Conservation (phyloP, 2,888 invertebrate genomes). For the Lepidocyrtoides sp. region DNA sequence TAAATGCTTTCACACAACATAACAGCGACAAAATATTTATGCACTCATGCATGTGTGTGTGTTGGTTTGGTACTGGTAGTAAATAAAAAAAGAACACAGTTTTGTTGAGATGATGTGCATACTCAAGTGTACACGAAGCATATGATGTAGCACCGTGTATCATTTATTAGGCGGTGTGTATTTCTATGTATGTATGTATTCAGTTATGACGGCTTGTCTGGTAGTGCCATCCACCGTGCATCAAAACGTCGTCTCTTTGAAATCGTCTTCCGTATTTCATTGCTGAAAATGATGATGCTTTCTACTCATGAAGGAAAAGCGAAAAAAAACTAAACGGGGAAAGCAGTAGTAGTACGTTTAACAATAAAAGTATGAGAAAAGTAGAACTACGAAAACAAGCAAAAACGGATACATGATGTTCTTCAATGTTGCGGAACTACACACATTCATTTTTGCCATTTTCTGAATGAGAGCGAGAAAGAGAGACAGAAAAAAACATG, state of each 20-base stretch:
- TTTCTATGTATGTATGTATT: too few species aligned
- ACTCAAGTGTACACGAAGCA: neutral
- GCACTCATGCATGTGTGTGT: constrained; percentile 29
- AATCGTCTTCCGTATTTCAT: constrained; percentile 21
- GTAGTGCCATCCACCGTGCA: constrained; percentile 72
- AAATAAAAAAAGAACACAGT: constrained; percentile 71
- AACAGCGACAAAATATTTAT: constrained; percentile 8
- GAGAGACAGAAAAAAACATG: constrained; percentile 13
- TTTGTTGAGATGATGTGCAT: constrained; percentile 39
- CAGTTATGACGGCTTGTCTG: constrained; percentile 55
- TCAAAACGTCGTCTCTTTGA: constrained; percentile 52
- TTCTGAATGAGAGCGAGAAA: neutral
- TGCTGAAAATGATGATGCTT: constrained; percentile 57
- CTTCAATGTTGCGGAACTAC: neutral
- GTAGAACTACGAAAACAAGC: neutral
- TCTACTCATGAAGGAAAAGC: constrained; percentile 17
- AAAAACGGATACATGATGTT: neutral
- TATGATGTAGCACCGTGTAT: neutral
- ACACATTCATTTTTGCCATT: neutral
- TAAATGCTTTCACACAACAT: constrained; percentile 18
- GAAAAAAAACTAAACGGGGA: neutral
- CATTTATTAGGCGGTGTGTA: too few species aligned
- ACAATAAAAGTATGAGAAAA: neutral
- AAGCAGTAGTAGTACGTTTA: constrained; percentile 67
- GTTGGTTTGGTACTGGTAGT: constrained; percentile 56